phyloP scores from a whole-genome alignment of 2,888 invertebrate genomes.

The Capitulum mitella region DNA sequence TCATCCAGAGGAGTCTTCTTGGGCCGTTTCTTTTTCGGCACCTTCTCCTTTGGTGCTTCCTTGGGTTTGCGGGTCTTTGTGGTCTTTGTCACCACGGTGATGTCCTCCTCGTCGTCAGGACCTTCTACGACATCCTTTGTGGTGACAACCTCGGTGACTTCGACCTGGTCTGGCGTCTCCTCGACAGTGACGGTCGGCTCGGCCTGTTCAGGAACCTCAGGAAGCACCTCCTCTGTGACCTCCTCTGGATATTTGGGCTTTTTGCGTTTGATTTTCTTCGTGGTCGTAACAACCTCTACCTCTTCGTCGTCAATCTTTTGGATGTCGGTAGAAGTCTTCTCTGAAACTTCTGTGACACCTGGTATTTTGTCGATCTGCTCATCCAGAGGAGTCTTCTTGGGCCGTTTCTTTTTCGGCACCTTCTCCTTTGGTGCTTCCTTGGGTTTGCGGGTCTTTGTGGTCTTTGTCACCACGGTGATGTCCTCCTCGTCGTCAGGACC shows the following conservation, averaged over 20 bases:
- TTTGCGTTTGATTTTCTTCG: neutral
- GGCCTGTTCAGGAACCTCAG: neutral
- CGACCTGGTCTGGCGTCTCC: neutral
- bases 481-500: neutral
- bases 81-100: neutral
- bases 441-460: neutral
- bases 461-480: neutral
- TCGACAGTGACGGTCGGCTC: neutral
- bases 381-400: neutral
- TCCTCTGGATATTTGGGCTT: neutral
- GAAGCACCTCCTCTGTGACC: constrained; percentile 12
- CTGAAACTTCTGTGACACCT: constrained; percentile 2
- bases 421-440: neutral
- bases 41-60: neutral
- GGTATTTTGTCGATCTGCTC: constrained; percentile 27
- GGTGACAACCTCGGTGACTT: neutral
- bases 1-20: neutral
- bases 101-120: neutral
- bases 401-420: neutral
- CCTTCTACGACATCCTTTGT: neutral
- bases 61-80: neutral
- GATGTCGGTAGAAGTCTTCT: constrained; percentile 13
- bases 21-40: constrained; percentile 23
- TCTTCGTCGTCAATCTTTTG: constrained; percentile 12
- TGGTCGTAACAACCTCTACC: constrained; percentile 20